These are phyloP conservation scores for Zapus hudsonius DNA, from an alignment of 2,113 vertebrate genomes.

Conservation along the genomic window DNA sequence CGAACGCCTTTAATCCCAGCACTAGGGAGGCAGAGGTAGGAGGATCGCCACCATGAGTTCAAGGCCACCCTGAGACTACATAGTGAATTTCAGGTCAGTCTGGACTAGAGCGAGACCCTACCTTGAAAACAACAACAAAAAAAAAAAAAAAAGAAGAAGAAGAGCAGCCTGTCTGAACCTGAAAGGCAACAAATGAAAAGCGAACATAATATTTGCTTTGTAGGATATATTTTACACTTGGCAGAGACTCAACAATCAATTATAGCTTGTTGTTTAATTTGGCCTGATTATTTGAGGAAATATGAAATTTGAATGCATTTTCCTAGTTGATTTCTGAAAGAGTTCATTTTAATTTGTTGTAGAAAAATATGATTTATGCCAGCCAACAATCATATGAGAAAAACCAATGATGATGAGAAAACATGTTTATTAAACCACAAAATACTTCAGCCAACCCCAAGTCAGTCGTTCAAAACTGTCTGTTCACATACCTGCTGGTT, in stretches of 20 bases:
- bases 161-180: neutral
- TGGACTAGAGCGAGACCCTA: no score
- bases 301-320: neutral
- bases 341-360: neutral
- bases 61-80: no score
- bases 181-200: neutral
- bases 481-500: neutral
- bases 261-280: neutral
- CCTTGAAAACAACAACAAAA: no score
- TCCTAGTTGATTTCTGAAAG: neutral
- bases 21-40: no score
- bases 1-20: no score
- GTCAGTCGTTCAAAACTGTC: neutral
- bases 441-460: neutral
- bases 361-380: neutral
- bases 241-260: neutral
- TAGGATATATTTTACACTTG: neutral
- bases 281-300: neutral
- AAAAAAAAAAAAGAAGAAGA: no score
- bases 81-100: no score
- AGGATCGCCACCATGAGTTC: no score
- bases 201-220: neutral
- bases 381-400: neutral
- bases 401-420: neutral
- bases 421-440: neutral